Evolutionary conservation across 1,140 invertebrate genomes (phyloP).

Genomic region (Amyelois transitella): DNA sequence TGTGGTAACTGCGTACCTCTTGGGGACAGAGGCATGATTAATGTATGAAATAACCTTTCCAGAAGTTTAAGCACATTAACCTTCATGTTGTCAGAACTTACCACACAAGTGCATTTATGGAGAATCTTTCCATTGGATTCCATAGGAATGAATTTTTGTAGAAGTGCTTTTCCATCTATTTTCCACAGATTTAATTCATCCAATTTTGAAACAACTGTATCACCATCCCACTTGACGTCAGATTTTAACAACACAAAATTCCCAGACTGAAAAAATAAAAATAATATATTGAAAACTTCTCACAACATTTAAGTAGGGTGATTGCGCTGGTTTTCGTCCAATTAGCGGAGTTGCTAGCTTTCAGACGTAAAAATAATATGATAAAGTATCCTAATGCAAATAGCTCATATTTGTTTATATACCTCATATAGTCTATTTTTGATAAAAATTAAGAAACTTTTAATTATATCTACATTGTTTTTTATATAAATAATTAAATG

Average conservation of each 20-base stretch:
- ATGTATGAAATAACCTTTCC: not conserved
- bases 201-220: constrained; percentile 67
- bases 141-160: constrained; percentile 85
- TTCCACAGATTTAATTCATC: constrained; percentile 82
- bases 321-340: no score
- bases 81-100: constrained; percentile 63
- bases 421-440: no score
- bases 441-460: no score
- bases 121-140: constrained; percentile 80
- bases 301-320: no score
- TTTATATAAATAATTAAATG: no score
- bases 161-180: constrained; percentile 85
- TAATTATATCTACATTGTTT: no score
- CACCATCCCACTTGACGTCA: constrained; percentile 76
- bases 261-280: constrained; percentile 75
- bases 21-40: not conserved
- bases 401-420: no score
- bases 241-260: constrained; percentile 81
- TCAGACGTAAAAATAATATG: no score
- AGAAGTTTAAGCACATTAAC: no score
- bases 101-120: constrained; percentile 85
- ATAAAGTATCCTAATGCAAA: no score
- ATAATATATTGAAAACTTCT: constrained; percentile 5
- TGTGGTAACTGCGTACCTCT: no score
- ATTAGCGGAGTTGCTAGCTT: no score